Evolutionary conservation across 2,797 vertebrate species (phyloP), one percentile per base, ranked within the genome.

Genomic region (Novumbra hubbsi): DNA sequence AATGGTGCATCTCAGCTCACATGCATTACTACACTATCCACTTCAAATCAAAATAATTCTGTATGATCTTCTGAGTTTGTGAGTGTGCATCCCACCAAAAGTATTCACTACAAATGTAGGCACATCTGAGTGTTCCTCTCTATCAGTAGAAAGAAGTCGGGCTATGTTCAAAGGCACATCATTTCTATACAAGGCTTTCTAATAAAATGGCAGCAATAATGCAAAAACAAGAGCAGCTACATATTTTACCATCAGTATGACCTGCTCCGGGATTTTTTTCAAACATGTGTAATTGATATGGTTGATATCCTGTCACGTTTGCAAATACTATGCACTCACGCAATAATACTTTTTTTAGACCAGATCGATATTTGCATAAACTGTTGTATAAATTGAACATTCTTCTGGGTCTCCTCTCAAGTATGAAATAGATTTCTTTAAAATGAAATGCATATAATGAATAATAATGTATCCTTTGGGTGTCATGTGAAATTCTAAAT

Each of bases 21-120:
- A 2, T 38, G 34, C 34, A 4, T 38, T 38, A 38, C 4, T 5
- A 30, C 62, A 7, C 62, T 9, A 5, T 32, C n/a, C n/a, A 7
- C 34, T 7, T 38, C 34, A 38, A 38, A 38, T 38, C 5, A 5
- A 38, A 38, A 38, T 21, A 9, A 27, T 63, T 21, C 11, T 41
- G 65, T 63, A 15, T 48, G 12, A 32, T 32, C 5, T 5, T 32
- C 2, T 27, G 55, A 45, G 52, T 63, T n/a, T 49, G 71, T 75
- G 72, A 73, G 84, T 71, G 6, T 52, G 73, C 88, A 84, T 84
- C 72, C 78, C 72, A 77, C 78, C 85, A 80, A 84, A 89, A 84
- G 74, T 79, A 76, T 57, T 34, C 34, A 80, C 83, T 76, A 81
- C 63, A 84, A 85, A 85, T 52, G 0, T 0, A 65, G 72, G 19